Percentiles rank a stretch among this genome's conserved stretches.
phyloP scores from a whole-genome alignment of 2,113 vertebrate genomes.

The Rhinopithecus roxellana region DNA sequence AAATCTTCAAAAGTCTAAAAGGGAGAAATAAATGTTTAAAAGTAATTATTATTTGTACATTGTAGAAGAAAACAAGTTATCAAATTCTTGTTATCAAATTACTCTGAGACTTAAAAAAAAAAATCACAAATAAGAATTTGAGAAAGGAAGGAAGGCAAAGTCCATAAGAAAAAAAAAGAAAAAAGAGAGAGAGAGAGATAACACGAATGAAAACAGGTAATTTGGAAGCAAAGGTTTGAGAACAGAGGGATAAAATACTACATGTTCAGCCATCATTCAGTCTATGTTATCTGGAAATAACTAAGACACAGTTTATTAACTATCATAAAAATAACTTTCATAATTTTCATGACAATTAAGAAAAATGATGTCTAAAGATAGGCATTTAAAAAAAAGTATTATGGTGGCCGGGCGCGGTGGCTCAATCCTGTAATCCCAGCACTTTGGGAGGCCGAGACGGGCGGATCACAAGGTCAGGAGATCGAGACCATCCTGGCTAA shows the following conservation, averaged over 20 bases:
- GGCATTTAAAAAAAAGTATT: neutral
- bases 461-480: no score
- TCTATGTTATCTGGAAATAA: neutral
- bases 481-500: no score
- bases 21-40: conserved; percentile 51
- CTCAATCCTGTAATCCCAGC: no score
- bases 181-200: neutral
- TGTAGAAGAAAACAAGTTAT: conserved; percentile 32
- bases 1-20: conserved; percentile 99
- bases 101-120: conserved; percentile 32
- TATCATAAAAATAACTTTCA: conserved; percentile 40
- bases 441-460: no score
- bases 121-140: neutral
- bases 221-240: conserved; percentile 16
- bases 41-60: conserved; percentile 28
- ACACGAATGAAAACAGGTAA: neutral
- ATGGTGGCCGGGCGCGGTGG: no score
- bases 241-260: neutral
- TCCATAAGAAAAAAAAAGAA: neutral
- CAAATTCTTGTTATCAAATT: conserved; percentile 23
- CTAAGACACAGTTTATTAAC: neutral
- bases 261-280: neutral
- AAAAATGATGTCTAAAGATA: conserved; percentile 32
- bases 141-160: neutral
- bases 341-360: conserved; percentile 46